phyloP scores from a whole-genome alignment of 2,888 invertebrate genomes.

The Eurytoma californica region DNA sequence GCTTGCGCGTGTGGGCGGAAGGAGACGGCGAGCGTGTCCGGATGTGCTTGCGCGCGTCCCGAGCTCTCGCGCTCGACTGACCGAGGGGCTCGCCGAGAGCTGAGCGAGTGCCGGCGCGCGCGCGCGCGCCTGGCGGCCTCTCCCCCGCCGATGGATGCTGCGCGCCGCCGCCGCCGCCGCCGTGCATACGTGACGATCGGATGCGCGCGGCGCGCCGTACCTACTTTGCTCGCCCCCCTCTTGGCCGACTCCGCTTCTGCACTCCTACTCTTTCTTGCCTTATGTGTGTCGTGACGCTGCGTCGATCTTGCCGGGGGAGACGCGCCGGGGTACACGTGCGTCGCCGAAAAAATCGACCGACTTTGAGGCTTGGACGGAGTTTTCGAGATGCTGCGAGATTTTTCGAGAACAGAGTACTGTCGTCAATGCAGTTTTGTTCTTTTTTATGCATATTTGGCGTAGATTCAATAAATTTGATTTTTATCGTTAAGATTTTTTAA shows the following conservation, averaged over 20 bases:
- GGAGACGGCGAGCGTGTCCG: background rate
- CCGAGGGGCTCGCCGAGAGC: conserved; percentile 21
- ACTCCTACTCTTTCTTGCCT: too few species aligned
- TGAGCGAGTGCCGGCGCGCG: conserved; percentile 25
- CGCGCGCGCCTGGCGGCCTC: conserved; percentile 5
- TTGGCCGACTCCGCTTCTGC: background rate
- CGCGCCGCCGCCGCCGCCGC: conserved; percentile 15
- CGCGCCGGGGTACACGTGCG: too few species aligned
- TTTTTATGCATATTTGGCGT: too few species aligned
- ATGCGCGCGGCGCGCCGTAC: conserved; percentile 37
- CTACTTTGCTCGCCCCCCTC: background rate
- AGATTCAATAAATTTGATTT: too few species aligned
- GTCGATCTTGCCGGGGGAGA: too few species aligned
- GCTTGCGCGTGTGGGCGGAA: background rate
- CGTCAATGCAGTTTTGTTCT: too few species aligned
- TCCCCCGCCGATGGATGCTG: conserved; percentile 45
- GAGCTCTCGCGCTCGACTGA: conserved; percentile 57
- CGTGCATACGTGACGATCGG: conserved; percentile 50
- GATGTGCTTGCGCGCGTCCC: conserved; percentile 40
- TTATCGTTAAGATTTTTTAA: too few species aligned
- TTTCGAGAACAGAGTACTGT: too few species aligned
- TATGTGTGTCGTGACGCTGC: too few species aligned
- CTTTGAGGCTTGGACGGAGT: too few species aligned
- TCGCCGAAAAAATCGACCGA: too few species aligned
- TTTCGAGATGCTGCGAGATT: too few species aligned